phyloP scores from a whole-genome alignment of 2,797 vertebrate species.

The Nyctibius grandis region DNA sequence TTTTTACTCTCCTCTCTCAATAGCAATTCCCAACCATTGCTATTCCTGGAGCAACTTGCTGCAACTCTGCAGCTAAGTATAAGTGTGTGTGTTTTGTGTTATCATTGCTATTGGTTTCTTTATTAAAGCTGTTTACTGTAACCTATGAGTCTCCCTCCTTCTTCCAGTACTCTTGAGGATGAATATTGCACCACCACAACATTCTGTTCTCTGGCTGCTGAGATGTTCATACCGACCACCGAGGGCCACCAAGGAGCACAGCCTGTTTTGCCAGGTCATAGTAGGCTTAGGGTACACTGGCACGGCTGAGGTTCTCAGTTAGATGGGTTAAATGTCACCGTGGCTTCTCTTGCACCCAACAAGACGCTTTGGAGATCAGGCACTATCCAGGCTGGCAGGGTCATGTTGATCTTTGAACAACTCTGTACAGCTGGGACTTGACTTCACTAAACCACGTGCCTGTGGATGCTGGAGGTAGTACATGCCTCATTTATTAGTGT shows the following conservation, averaged over 20 bases:
- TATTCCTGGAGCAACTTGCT: too few species aligned
- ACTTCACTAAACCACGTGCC: fast-evolving
- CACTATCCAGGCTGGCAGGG: not conserved
- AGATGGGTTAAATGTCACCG: not conserved
- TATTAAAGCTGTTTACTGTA: too few species aligned
- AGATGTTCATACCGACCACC: not conserved
- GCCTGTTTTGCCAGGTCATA: not conserved
- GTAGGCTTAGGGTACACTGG: not conserved
- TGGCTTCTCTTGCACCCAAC: not conserved
- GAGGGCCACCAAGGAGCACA: not conserved
- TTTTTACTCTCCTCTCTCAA: too few species aligned
- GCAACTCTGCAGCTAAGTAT: too few species aligned
- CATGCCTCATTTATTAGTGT: too few species aligned
- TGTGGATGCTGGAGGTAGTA: not conserved
- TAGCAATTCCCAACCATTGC: too few species aligned
- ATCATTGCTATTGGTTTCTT: too few species aligned
- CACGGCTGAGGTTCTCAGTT: not conserved
- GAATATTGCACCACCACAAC: not conserved
- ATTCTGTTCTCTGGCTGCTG: not conserved
- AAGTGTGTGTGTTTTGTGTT: too few species aligned
- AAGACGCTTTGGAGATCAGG: not conserved
- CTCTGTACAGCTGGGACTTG: not conserved
- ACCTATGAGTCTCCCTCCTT: too few species aligned
- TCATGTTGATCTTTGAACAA: not conserved
- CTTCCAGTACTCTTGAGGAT: too few species aligned